phyloP scores from a whole-genome alignment of 2,888 invertebrate genomes.

The Hemicrepidius hirtus region DNA sequence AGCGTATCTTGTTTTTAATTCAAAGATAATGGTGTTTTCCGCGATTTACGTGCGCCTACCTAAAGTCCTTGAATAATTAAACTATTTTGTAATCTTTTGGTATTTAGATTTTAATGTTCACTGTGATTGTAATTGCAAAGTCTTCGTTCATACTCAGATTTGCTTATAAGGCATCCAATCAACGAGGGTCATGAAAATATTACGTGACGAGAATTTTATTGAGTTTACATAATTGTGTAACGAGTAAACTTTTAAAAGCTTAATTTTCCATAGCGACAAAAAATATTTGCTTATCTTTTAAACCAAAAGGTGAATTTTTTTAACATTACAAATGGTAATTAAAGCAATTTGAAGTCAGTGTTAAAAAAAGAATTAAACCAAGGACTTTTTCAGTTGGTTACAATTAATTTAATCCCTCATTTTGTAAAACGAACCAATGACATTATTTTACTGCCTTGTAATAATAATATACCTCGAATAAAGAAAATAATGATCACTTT shows the following conservation, averaged over 20 bases:
- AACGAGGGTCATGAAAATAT: constrained; percentile 11
- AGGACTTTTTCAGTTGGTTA: constrained; percentile 22
- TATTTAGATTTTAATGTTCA: not conserved
- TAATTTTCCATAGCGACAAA: not conserved
- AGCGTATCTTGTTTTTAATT: not conserved
- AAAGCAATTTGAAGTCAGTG: not conserved
- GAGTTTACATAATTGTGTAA: not conserved
- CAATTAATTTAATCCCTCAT: constrained; percentile 8
- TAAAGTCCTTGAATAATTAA: constrained; percentile 1
- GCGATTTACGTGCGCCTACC: not conserved
- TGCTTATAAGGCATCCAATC: not conserved
- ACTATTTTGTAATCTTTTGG: not conserved
- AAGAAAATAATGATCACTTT: constrained; percentile 10
- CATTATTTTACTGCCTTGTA: not conserved
- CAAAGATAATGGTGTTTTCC: not conserved
- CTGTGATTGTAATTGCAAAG: constrained; percentile 7
- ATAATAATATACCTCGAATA: constrained; percentile 13
- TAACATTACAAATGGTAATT: not conserved
- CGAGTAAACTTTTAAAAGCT: not conserved
- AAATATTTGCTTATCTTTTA: too few species aligned
- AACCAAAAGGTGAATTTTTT: not conserved
- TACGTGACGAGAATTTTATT: constrained; percentile 15
- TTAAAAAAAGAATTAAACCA: not conserved
- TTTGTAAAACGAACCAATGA: not conserved
- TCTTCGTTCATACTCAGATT: not conserved